Evolutionary conservation across 2,888 invertebrate species (phyloP).

Genomic region (Hydriomena furcata): DNA sequence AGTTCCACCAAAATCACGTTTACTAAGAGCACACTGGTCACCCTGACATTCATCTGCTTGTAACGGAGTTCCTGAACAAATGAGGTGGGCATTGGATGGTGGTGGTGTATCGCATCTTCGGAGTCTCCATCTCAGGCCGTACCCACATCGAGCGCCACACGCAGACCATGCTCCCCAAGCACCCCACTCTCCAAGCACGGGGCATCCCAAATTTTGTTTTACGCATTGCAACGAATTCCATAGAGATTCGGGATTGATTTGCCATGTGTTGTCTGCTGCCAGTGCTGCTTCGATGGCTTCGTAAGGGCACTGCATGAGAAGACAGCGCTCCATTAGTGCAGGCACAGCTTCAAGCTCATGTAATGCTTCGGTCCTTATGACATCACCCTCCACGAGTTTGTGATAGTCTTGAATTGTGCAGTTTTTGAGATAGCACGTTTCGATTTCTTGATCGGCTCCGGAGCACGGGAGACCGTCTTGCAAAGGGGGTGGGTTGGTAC

Average conservation of each 20-base stretch:
- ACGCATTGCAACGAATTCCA: conserved; percentile 81
- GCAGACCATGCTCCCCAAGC: conserved; percentile 68
- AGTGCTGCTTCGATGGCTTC: conserved; percentile 68
- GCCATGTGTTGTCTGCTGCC: conserved; percentile 66
- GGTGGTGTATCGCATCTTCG: conserved; percentile 69
- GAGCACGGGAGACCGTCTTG: conserved; percentile 68
- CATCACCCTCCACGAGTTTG: conserved; percentile 58
- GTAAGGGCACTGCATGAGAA: conserved; percentile 70
- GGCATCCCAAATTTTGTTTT: conserved; percentile 77
- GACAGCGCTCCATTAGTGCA: conserved; percentile 68
- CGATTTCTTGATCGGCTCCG: conserved; percentile 64
- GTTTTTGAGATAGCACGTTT: conserved; percentile 66
- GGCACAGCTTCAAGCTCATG: conserved; percentile 67
- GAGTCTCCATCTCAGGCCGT: conserved; percentile 64
- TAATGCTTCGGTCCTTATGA: conserved; percentile 59
- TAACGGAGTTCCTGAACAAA: conserved; percentile 62
- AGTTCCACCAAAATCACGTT: conserved; percentile 49
- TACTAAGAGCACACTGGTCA: conserved; percentile 66
- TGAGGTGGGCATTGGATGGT: conserved; percentile 57
- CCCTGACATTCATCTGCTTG: conserved; percentile 63
- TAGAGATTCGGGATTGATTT: conserved; percentile 60
- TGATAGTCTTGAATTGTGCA: conserved; percentile 70
- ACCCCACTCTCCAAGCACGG: conserved; percentile 71
- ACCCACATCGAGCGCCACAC: conserved; percentile 71
- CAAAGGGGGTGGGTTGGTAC: conserved; percentile 71